phyloP scores from a whole-genome alignment of 2,797 vertebrate species.

The Pygocentrus nattereri region DNA sequence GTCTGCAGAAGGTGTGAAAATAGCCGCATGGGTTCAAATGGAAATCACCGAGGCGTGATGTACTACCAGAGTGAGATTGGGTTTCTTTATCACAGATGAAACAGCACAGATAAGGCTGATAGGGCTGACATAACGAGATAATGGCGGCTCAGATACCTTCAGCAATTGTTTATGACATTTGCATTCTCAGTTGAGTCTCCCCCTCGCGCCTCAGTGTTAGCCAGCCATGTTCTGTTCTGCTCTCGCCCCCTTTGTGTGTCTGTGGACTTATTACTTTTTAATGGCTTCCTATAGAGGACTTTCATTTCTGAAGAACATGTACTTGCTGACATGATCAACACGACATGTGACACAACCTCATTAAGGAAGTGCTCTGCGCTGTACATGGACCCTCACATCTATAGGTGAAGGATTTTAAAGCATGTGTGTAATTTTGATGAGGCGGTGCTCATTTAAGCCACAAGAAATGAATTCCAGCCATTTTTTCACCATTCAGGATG shows the following conservation, averaged over 20 bases:
- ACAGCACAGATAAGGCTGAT: slow-evolving; percentile 13
- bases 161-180: slow-evolving; percentile 36
- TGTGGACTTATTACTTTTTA: slow-evolving; percentile 23
- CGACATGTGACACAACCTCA: not conserved
- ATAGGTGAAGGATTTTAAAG: too few relatives aligned
- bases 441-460: not conserved
- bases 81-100: slow-evolving; percentile 24
- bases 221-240: slow-evolving; percentile 7
- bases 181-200: slow-evolving; percentile 15
- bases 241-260: not conserved
- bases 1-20: slow-evolving; percentile 10
- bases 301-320: slow-evolving; percentile 15
- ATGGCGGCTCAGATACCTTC: slow-evolving; percentile 20
- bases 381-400: not conserved
- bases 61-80: slow-evolving; percentile 3
- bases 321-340: slow-evolving; percentile 31
- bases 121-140: slow-evolving; percentile 34
- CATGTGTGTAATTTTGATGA: not conserved
- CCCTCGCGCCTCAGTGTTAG: not conserved
- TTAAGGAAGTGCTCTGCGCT: not conserved
- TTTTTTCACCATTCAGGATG: slow-evolving; percentile 37
- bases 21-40: slow-evolving; percentile 3
- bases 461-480: too few relatives aligned
- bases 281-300: slow-evolving; percentile 20
- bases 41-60: slow-evolving; percentile 7